Conservation (phyloP, 2,797 vertebrate species). For the Macropodus opercularis region DNA sequence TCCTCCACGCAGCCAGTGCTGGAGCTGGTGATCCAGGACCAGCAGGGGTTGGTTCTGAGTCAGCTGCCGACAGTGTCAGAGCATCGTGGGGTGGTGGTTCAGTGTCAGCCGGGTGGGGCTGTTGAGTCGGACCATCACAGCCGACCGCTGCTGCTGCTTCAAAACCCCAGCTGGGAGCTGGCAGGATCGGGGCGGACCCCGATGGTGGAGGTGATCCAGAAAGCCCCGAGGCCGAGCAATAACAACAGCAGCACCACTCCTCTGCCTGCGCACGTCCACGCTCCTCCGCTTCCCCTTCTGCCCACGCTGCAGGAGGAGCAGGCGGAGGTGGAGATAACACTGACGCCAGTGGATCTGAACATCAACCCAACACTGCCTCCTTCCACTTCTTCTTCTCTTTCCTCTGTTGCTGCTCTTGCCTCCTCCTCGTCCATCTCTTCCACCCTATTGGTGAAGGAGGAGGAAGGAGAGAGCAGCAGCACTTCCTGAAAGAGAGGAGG, state of each 20-base stretch:
- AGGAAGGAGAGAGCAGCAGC: conserved; percentile 16
- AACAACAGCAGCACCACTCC: conserved; percentile 28
- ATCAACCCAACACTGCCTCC: conserved; percentile 16
- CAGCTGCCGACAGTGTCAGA: conserved; percentile 64
- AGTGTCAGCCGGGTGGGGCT: conserved; percentile 45
- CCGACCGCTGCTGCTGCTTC: conserved; percentile 64
- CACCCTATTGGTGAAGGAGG: conserved; percentile 7
- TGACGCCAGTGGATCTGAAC: conserved; percentile 69
- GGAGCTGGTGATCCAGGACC: conserved; percentile 81
- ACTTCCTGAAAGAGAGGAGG: conserved; percentile 31
- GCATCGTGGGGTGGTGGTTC: conserved; percentile 68
- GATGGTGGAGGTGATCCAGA: conserved; percentile 83
- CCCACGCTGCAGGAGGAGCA: conserved; percentile 67
- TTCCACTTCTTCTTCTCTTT: conserved; percentile 10
- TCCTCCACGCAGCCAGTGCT: conserved; percentile 68
- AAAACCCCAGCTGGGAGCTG: conserved; percentile 67
- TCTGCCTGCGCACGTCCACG: conserved; percentile 13
- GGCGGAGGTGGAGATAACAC: conserved; percentile 74
- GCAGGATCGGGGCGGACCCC: conserved; percentile 51
- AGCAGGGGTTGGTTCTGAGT: conserved; percentile 67
- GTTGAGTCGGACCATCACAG: conserved; percentile 38
- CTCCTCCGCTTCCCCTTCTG: conserved; percentile 48
- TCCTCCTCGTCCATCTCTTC: conserved; percentile 4
- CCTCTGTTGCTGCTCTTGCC: conserved; percentile 9
- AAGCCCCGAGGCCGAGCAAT: conserved; percentile 64